Evolutionary conservation across 2,888 invertebrate genomes (phyloP), one percentile per base, ranked within the genome.

Genomic region (Platypus cylindrus): DNA sequence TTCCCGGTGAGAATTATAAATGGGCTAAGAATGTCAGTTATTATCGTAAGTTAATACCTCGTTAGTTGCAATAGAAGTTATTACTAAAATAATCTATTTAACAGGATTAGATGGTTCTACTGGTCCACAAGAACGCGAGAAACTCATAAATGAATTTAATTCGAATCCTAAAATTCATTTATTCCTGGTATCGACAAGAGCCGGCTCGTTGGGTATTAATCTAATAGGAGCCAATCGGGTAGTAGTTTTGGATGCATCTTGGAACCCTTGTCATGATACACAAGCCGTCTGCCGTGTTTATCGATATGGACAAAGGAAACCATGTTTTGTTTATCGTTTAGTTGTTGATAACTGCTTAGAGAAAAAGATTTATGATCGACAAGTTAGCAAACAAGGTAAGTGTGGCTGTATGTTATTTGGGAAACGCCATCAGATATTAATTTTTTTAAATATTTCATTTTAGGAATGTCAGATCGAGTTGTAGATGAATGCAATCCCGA

Each of bases 211-310:
- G 18, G 98, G 98, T 5, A 95, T 98, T 45, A 98, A 98, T 66
- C 70, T 98, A 43, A 86, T 94, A 13, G 94, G 95, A 11, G 98
- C 98, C 0, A 97, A 95, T 63, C 72, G 98, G 18, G 97, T 97
- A 3, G 83, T 95, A 25, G 93, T 98, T 30, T 83, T 97, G 54
- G 98, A 98, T 60, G 95, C 97, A 9, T 93, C 91, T 23, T 98
- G 97, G 95, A 98, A 98, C 66, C 97, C 97, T 1, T 97, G 97
- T 56, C 97, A 98, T 54, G 95, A 95, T 56, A 89, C 90, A 0
- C 91, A 91, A 66, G 97, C 97, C 17, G 94, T 98, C 9, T 97
- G 97, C 59, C 69, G 97, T 47, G 93, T 97, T 24, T 91, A 90
- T 58, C 72, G 84, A 51, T 95, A 94, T 55, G 97, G 97, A 0